Evolutionary conservation across 2,797 vertebrate species (phyloP).

Genomic region (Pterois miles): DNA sequence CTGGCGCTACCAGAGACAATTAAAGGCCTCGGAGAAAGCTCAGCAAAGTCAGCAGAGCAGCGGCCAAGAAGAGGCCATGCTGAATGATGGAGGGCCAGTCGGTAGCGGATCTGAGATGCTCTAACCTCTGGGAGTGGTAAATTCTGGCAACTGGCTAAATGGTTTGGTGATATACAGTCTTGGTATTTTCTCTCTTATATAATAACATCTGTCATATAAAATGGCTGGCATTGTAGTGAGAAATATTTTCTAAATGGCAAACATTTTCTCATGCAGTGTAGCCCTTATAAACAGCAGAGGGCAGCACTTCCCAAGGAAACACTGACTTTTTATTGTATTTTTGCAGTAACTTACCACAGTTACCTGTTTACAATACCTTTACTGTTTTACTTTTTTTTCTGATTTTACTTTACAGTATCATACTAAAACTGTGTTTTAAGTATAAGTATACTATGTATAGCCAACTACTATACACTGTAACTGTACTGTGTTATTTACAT

Average conservation of each 20-base stretch:
- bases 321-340: no score
- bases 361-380: background rate
- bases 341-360: no score
- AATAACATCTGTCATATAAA: conserved; percentile 47
- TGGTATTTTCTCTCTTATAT: conserved; percentile 9
- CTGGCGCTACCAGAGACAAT: conserved; percentile 71
- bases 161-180: background rate
- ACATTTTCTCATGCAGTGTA: conserved; percentile 2
- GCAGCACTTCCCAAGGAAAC: conserved; percentile 57
- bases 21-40: conserved; percentile 22
- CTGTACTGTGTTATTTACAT: no score
- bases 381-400: background rate
- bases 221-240: background rate
- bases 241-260: background rate
- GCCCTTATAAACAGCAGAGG: conserved; percentile 60
- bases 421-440: background rate
- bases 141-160: background rate
- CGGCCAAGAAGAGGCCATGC: conserved; percentile 27
- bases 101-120: background rate
- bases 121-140: background rate
- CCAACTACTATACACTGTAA: background rate
- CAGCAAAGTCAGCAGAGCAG: conserved; percentile 27
- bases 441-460: background rate
- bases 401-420: background rate
- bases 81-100: background rate